phyloP scores from a whole-genome alignment of 2,113 vertebrate genomes.

The Pomatostomus ruficeps region DNA sequence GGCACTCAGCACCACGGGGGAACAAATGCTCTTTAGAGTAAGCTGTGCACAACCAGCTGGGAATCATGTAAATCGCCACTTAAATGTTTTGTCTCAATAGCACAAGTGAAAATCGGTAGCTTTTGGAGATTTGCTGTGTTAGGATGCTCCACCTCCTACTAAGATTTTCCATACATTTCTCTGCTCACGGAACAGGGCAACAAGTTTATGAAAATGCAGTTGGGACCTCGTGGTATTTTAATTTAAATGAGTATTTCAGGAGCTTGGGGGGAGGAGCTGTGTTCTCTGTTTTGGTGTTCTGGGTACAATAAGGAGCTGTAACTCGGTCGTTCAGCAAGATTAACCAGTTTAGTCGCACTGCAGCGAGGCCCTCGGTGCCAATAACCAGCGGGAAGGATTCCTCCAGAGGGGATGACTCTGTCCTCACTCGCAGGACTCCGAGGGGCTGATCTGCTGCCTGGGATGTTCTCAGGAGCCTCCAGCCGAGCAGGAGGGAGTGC shows the following conservation, averaged over 20 bases:
- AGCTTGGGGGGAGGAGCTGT: background rate
- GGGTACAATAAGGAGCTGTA: background rate
- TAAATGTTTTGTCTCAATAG: background rate
- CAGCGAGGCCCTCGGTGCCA: background rate
- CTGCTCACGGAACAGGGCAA: background rate
- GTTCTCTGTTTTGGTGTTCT: background rate
- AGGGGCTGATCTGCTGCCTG: background rate
- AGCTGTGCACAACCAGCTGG: background rate
- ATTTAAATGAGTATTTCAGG: background rate
- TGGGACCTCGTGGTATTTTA: background rate
- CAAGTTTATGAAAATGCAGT: background rate
- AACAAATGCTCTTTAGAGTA: background rate
- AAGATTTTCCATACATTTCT: background rate
- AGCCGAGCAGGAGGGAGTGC: rapidly evolving
- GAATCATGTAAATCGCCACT: background rate
- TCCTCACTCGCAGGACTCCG: background rate
- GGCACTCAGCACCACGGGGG: background rate
- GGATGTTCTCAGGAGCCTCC: background rate
- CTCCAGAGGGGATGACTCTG: background rate
- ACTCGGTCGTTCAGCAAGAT: background rate
- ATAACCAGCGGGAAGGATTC: background rate
- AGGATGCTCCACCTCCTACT: background rate
- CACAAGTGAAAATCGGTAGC: background rate
- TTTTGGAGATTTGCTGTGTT: background rate
- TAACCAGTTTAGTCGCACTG: background rate